Base-by-base conservation (phyloP, 2,113 vertebrate genomes). In the Chionodraco myersi region DNA sequence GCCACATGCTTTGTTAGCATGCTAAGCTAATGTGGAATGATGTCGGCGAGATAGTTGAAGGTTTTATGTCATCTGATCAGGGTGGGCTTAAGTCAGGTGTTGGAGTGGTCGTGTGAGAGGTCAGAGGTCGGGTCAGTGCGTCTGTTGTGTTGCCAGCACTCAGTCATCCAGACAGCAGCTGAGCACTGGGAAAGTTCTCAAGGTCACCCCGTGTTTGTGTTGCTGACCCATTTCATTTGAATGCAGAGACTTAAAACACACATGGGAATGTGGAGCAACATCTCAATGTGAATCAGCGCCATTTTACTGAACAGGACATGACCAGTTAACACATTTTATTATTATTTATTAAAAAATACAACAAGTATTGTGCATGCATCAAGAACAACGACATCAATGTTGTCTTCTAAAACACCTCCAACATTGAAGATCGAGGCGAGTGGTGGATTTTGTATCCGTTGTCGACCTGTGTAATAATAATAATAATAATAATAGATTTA, bases 101-200 rank as follows among this genome's bases (percentile, higher is more conserved):
- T 71, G 3, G 16, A 16, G 59, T 10, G 44, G 77, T 62, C 75
- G 8, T 48, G 75, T 68, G 18, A 71, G 60, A 67, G 70, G 79
- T 91, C 86, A 77, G 47, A 59, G 83, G 79, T 87, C 80, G 59
- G 84, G 64, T 58, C 67, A 67, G 82, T 60, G 73, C 57, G 4
- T 81, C 59, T 78, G 77, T 80, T 71, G 74, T 79, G 76, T 59
- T 58, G 83, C 63, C 62, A 15, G 62, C 0, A 21, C 14, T 68
- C 70, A 10, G 62, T 66, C 63, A 86, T 71, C 60, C 77, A 86
- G 83, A 84, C 86, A 48, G 81, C 92, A 93, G 91, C 90, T 91
- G 89, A 84, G 82, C 48, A 3, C 36, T 18, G 61, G 3, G 30
- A 70, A 67, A 6, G 4, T 72, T 52, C 1, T 65, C 58, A 61